phyloP scores from a whole-genome alignment of 2,797 vertebrate genomes.

The Paratrypauchen microcephalus region DNA sequence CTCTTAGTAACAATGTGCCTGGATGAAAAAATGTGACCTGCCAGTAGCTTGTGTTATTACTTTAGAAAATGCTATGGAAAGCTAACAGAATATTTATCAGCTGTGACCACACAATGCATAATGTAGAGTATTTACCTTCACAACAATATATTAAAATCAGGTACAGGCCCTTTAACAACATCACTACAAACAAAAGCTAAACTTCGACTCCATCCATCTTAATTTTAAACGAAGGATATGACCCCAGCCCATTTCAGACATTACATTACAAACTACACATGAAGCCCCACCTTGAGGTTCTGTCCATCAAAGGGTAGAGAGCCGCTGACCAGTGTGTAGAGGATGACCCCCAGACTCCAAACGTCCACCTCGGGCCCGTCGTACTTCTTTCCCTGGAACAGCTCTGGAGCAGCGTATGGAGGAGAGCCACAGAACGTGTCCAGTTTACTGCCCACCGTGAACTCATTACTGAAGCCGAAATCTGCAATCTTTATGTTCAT shows the following conservation, averaged over 20 bases:
- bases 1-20: too few species aligned
- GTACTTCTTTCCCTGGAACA: conserved; percentile 99
- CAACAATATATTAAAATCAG: too few species aligned
- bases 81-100: too few species aligned
- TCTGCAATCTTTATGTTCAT: conserved; percentile 99
- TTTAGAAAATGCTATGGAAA: too few species aligned
- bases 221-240: neutral
- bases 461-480: conserved; percentile 99
- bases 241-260: neutral
- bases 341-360: conserved; percentile 98
- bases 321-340: conserved; percentile 97
- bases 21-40: too few species aligned
- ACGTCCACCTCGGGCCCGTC: conserved; percentile 98
- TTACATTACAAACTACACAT: neutral
- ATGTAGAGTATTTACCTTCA: too few species aligned
- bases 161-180: too few species aligned
- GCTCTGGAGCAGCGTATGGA: conserved; percentile 95
- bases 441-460: conserved; percentile 95
- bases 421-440: conserved; percentile 98
- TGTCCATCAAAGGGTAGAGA: conserved; percentile 97
- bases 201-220: too few species aligned
- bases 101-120: too few species aligned
- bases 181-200: neutral
- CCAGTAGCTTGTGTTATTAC: too few species aligned
- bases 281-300: conserved; percentile 88